phyloP scores from a whole-genome alignment of 2,113 vertebrate genomes.

The Amphilophus citrinellus region DNA sequence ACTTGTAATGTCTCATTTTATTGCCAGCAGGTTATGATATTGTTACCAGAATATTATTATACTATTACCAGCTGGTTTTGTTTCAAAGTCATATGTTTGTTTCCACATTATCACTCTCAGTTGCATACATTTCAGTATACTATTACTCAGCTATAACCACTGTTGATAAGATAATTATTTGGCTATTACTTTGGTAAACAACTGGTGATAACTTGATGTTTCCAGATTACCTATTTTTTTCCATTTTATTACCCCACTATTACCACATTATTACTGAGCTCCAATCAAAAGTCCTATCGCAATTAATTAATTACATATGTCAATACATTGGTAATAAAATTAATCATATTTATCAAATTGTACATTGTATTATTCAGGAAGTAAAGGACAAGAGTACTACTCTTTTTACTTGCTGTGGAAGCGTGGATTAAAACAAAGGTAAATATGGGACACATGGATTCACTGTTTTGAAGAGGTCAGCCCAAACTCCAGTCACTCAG shows the following conservation, averaged over 20 bases:
- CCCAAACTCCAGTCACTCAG: no score
- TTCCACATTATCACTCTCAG: not conserved
- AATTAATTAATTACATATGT: no score
- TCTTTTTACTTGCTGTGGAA: not conserved
- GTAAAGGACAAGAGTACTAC: not conserved
- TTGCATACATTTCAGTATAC: not conserved
- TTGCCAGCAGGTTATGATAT: not conserved
- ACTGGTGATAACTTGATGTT: no score
- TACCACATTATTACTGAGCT: no score
- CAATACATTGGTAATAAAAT: no score
- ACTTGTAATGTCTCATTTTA: not conserved
- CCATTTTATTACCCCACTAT: no score
- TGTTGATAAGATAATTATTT: not conserved
- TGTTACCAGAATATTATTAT: not conserved
- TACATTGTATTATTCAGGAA: not conserved
- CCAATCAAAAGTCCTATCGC: no score
- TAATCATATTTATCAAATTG: not conserved
- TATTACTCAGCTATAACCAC: not conserved
- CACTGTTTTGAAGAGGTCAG: no score
- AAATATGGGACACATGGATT: no score
- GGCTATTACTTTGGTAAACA: not conserved
- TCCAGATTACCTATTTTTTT: no score
- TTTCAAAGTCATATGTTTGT: not conserved
- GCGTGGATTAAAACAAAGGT: no score
- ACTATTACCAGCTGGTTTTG: not conserved